Percentiles rank a stretch among this genome's conserved stretches.
Conservation (phyloP, 2,888 invertebrate genomes). For the Ectemnius continuus region DNA sequence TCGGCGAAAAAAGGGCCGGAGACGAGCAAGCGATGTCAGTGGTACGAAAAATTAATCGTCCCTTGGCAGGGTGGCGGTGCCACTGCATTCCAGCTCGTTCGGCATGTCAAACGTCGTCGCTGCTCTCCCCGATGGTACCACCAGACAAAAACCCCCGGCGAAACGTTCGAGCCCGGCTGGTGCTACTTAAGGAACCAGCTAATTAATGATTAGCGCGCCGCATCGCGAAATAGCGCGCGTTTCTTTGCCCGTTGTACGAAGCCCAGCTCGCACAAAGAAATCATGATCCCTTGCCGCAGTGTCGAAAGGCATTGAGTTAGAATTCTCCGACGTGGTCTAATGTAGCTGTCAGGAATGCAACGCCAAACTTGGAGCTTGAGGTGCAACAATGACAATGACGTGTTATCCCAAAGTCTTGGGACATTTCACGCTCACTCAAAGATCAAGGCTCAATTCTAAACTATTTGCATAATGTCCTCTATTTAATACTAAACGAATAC, state of each 20-base stretch:
- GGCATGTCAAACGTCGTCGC: constrained; percentile 47
- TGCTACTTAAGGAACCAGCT: constrained; percentile 49
- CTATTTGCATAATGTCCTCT: no score
- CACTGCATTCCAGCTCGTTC: constrained; percentile 57
- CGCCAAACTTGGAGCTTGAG: neutral
- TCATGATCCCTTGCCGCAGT: constrained; percentile 3
- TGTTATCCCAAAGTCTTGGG: constrained; percentile 1
- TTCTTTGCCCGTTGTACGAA: constrained; percentile 21
- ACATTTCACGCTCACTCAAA: neutral
- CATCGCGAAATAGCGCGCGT: constrained; percentile 43
- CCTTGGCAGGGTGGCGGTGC: constrained; percentile 50
- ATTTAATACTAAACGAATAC: no score
- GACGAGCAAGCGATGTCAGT: constrained; percentile 45
- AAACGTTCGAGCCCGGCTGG: constrained; percentile 34
- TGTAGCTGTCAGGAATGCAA: neutral
- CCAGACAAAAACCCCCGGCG: constrained; percentile 43
- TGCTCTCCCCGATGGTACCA: constrained; percentile 16
- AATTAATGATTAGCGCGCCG: constrained; percentile 58
- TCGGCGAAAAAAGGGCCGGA: constrained; percentile 37
- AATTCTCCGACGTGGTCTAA: constrained; percentile 12
- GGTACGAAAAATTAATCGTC: constrained; percentile 49
- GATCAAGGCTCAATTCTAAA: no score
- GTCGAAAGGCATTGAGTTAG: constrained; percentile 9
- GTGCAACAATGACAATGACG: constrained; percentile 18
- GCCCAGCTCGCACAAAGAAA: neutral